Conservation (phyloP, 2,797 vertebrate genomes). For the Meda fulgida region DNA sequence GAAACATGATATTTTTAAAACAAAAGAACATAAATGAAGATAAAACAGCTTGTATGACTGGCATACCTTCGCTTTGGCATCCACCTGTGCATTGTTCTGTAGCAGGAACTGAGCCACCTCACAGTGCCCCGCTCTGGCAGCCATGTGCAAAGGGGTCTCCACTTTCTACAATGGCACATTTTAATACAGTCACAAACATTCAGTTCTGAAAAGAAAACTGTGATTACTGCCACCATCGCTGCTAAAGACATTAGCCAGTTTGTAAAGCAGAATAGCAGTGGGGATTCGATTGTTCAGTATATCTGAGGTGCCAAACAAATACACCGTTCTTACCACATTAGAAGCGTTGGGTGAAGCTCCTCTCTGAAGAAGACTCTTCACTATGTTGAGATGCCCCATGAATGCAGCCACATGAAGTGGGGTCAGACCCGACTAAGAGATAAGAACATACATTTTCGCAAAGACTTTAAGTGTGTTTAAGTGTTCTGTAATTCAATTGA, state of each 20-base stretch:
- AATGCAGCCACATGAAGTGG: slow-evolving; percentile 96
- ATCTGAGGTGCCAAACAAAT: slow-evolving; percentile 6
- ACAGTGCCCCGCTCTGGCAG: slow-evolving; percentile 91
- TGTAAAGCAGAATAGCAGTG: not conserved
- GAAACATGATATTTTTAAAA: not conserved
- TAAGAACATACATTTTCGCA: slow-evolving; percentile 33
- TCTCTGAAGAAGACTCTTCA: slow-evolving; percentile 90
- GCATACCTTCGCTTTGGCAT: slow-evolving; percentile 92
- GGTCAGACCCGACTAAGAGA: slow-evolving; percentile 90
- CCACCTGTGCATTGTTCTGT: slow-evolving; percentile 94
- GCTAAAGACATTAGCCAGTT: slow-evolving; percentile 3
- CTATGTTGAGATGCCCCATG: slow-evolving; percentile 95
- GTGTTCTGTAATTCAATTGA: not conserved
- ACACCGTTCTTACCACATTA: slow-evolving; percentile 87
- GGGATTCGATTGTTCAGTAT: not conserved
- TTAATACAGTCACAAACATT: not conserved
- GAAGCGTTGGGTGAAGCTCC: slow-evolving; percentile 96
- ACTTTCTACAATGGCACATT: slow-evolving; percentile 82
- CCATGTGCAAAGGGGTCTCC: slow-evolving; percentile 97
- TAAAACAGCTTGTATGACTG: not conserved
- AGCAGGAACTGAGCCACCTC: slow-evolving; percentile 95
- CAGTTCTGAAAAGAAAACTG: slow-evolving; percentile 15
- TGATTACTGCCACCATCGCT: not conserved
- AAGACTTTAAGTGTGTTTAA: not conserved
- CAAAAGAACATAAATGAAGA: not conserved